phyloP scores from a whole-genome alignment of 2,797 vertebrate species.

The Aeoliscus strigatus region DNA sequence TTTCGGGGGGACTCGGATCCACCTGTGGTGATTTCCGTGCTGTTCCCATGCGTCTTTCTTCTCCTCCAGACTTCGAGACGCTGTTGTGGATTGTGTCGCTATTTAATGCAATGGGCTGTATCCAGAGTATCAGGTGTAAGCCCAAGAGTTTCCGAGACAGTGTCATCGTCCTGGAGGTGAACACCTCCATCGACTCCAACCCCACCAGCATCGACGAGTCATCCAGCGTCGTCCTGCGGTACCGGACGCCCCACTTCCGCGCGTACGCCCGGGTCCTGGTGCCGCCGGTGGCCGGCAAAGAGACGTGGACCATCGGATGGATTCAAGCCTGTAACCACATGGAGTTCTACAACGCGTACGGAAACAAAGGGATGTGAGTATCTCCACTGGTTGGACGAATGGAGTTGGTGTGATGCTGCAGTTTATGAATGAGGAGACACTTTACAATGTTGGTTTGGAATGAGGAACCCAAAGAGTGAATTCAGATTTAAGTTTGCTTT shows the following conservation, averaged over 20 bases:
- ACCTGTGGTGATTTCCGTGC: constrained; percentile 58
- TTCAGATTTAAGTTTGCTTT: no score
- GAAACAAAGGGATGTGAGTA: constrained; percentile 95
- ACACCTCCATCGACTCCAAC: constrained; percentile 87
- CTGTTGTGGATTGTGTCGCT: constrained; percentile 77
- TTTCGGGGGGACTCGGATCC: constrained; percentile 14
- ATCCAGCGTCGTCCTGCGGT: constrained; percentile 93
- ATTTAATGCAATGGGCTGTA: constrained; percentile 94
- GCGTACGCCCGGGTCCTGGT: constrained; percentile 89
- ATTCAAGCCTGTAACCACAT: constrained; percentile 98
- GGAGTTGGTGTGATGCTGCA: no score
- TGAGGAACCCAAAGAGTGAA: no score
- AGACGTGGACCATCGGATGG: constrained; percentile 98
- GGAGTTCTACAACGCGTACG: constrained; percentile 97
- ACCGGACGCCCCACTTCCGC: constrained; percentile 94
- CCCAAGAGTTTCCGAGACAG: constrained; percentile 95
- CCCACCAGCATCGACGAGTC: constrained; percentile 99
- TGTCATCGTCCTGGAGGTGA: constrained; percentile 88
- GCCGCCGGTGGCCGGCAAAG: constrained; percentile 85
- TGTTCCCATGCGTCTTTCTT: constrained; percentile 81
- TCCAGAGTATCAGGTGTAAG: constrained; percentile 97
- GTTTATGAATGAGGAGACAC: no score
- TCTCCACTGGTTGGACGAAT: not conserved
- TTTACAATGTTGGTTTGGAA: no score
- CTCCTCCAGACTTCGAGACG: constrained; percentile 80